These are phyloP conservation scores for Pelusios castaneus DNA, from an alignment of 2,113 vertebrate genomes.

Conservation along the genomic window DNA sequence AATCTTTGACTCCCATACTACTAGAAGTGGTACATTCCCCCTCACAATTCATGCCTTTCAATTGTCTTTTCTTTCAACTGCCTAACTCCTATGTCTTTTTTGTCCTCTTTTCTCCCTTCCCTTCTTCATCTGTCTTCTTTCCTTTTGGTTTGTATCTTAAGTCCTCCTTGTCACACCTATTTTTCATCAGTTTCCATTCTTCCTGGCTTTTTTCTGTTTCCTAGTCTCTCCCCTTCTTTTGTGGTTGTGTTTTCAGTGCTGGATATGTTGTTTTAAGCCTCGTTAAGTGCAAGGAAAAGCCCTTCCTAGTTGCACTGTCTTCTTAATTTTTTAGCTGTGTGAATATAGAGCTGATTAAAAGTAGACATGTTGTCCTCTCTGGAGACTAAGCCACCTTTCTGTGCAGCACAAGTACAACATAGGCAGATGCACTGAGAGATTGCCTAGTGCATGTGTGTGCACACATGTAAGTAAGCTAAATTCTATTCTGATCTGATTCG, in stretches of 20 bases:
- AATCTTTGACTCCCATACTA: accelerated
- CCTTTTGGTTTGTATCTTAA: neutral
- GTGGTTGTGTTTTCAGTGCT: neutral
- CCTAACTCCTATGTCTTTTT: neutral
- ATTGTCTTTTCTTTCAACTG: accelerated
- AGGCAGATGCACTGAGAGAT: neutral
- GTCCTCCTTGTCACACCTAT: neutral
- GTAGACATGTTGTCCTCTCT: neutral
- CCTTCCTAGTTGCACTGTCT: neutral
- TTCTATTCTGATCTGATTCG: neutral
- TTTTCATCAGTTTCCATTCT: neutral
- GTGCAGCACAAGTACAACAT: neutral
- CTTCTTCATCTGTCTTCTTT: neutral
- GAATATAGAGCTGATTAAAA: neutral
- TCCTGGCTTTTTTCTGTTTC: neutral
- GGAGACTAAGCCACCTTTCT: accelerated
- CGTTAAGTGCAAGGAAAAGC: neutral
- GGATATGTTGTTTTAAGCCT: neutral
- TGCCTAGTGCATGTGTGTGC: neutral
- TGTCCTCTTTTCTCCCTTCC: neutral
- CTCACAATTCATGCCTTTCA: accelerated
- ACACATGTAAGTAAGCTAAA: neutral
- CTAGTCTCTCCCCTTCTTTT: neutral
- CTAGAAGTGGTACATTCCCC: neutral
- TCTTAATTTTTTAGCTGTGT: neutral